Conservation (phyloP, 2,888 invertebrate species). For the Pachliopta kotzebuea region DNA sequence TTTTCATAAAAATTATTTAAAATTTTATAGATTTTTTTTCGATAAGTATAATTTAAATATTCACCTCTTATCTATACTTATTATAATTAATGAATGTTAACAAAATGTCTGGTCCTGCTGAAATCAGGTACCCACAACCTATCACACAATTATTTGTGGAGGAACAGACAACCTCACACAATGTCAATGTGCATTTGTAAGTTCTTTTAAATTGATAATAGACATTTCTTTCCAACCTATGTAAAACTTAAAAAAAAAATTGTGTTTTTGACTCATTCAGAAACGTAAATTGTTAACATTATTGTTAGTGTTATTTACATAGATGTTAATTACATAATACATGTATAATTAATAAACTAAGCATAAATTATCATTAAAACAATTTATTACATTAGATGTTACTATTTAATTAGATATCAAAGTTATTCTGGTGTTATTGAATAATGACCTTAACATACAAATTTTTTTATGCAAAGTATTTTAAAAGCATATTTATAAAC, state of each 20-base stretch:
- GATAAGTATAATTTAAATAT: too few species aligned
- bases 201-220: conserved; percentile 32
- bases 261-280: too few species aligned
- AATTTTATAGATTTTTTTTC: too few species aligned
- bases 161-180: conserved; percentile 43
- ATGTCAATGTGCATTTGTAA: conserved; percentile 45
- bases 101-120: conserved; percentile 14
- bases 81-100: background rate
- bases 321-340: background rate
- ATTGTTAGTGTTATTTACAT: background rate
- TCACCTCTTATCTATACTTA: too few species aligned
- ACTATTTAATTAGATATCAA: too few species aligned
- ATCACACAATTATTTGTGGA: conserved; percentile 47
- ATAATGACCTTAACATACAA: too few species aligned
- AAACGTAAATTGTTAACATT: background rate
- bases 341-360: background rate
- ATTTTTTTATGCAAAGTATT: too few species aligned
- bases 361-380: background rate
- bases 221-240: background rate
- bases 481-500: too few species aligned
- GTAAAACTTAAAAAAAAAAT: too few species aligned
- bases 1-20: too few species aligned
- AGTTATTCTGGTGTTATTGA: too few species aligned
- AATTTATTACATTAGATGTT: background rate
- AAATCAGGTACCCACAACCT: conserved; percentile 50